Evolutionary conservation across 2,113 vertebrate species (phyloP), one percentile per base, ranked within the genome.

Genomic region (Nothoprocta pentlandii): DNA sequence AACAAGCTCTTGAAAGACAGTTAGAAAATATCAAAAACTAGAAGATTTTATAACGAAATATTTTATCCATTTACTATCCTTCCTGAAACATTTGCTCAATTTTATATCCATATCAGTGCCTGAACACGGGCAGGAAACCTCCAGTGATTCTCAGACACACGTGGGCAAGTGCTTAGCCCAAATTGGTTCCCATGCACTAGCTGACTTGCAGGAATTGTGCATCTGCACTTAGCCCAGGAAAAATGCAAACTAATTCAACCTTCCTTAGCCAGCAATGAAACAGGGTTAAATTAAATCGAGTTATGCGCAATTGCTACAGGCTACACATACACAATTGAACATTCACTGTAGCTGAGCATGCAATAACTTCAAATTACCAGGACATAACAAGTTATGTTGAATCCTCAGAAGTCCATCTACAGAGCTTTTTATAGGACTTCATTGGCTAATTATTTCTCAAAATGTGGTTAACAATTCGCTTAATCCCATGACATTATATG

Each of bases 161-260:
- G 34, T 23, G 11, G 30, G 5, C 54, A 74, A 62, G 32, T 42
- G 8, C 59, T 47, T 67, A 90, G 44, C n/a, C 28, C 21, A 70
- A 15, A 42, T 13, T 75, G 36, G 41, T 66, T 77, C 66, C 39
- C 23, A 20, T 46, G 42, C n/a, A 83, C 74, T 68, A 69, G 16
- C 41, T 93, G 73, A 90, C 49, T 86, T 78, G 62, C 46, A 78
- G 4, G 47, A 79, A 87, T 8, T 79, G 32, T 11, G 53, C 9
- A 42, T 63, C 78, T 25, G 80, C 34, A 71, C 22, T 49, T 9
- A 44, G 16, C 2, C 54, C 23, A 78, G 0, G 23, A 89, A 91
- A 84, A 92, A 87, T 9, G 28, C 19, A 87, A 85, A 89, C 76
- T 59, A 93, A 79, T 63, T 75, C 32, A 92, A 59, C 16, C 26